Evolutionary conservation across 2,888 invertebrate genomes (phyloP), one percentile per base, ranked within the genome.

Genomic region (Leptothorax acervorum): DNA sequence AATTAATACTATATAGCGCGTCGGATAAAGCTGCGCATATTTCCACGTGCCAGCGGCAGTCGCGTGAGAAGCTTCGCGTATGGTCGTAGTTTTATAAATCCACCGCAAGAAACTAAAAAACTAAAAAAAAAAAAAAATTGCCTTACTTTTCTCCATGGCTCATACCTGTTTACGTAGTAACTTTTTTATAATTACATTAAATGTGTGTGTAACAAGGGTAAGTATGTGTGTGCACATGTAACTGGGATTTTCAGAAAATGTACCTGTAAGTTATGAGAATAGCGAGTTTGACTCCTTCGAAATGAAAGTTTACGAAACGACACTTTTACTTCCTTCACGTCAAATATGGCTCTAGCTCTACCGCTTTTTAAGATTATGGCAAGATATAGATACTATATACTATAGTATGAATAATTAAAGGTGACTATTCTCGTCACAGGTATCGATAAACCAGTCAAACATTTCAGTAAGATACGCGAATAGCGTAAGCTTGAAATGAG

Each of bases 1-100:
- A 92, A 92, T 92, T 92, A 92, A 90, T 89, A 81, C 79, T 88
- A 89, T 84, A 89, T 85, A 85, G 86, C 76, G 48, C 57, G 74
- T 5, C 35, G 82, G 75, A 84, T 70, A 86, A 87, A 85, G 84
- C 71, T 71, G 57, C 78, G 53, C 39, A 51, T 55, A 73, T 84
- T 62, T 81, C 53, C 65, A 45, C 70, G 75, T 57, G 60, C 75
- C 85, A 39, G 65, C 63, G 48, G 60, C 73, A 39, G 51, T 57
- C 81, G 74, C 68, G 85, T 66, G 81, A 83, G 82, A 81, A 57
- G 45, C 78, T 57, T 28, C 31, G 42, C 68, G 55, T 68, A 55
- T 55, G 45, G 23, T 23, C 6, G 39, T 39, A 73, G 35, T 60
- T 81, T 73, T 8, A 71, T 73, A 79, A 71, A 79, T 71, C 60